Evolutionary conservation across 2,797 vertebrate species (phyloP).

Genomic region (Falco berigora): DNA sequence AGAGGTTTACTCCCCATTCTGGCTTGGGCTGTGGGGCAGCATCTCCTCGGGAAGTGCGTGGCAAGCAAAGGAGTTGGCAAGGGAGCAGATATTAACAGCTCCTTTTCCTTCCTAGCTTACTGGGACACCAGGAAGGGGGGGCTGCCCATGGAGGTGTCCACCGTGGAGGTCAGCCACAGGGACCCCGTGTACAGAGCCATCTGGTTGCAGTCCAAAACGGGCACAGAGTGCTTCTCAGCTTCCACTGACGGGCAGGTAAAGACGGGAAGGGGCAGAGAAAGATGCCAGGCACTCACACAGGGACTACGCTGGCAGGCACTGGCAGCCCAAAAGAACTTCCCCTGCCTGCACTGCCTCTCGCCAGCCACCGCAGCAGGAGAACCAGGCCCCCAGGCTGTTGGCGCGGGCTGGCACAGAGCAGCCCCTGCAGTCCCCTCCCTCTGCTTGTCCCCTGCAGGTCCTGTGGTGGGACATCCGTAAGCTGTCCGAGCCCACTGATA

Average conservation of each 20-base stretch:
- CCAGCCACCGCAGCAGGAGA: background rate
- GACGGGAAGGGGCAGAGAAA: background rate
- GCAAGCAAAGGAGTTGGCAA: background rate
- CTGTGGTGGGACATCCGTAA: conserved; percentile 96
- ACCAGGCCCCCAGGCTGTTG: background rate
- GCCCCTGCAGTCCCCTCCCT: background rate
- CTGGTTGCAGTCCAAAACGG: conserved; percentile 93
- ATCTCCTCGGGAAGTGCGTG: accelerated
- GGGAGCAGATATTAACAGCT: background rate
- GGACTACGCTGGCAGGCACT: accelerated
- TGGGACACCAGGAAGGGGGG: conserved; percentile 91
- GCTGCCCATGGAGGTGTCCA: conserved; percentile 81
- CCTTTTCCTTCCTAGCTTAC: conserved; percentile 71
- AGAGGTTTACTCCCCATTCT: background rate
- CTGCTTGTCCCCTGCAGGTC: conserved; percentile 68
- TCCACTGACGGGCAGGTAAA: conserved; percentile 91
- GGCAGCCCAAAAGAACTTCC: background rate
- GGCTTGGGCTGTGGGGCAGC: background rate
- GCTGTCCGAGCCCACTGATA: conserved; percentile 84
- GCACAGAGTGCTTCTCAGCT: conserved; percentile 87
- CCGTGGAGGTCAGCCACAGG: conserved; percentile 85
- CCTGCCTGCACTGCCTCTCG: background rate
- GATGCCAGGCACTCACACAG: background rate
- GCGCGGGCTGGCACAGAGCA: background rate
- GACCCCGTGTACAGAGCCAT: conserved; percentile 90